Conservation (phyloP, 2,888 invertebrate species). For the Mythimna loreyi region DNA sequence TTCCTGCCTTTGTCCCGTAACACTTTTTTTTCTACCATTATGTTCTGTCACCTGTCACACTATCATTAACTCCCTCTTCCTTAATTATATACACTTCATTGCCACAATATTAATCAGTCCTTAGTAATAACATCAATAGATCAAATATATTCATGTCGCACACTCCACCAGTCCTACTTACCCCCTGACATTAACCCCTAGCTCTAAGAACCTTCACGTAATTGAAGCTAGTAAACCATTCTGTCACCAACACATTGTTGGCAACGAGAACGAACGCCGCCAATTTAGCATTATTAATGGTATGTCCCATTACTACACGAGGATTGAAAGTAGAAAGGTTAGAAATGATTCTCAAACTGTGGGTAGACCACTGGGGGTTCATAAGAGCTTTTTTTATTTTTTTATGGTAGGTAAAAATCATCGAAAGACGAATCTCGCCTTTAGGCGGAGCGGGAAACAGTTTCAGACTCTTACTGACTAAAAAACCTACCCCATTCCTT, state of each 20-base stretch:
- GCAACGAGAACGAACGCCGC: constrained; percentile 41
- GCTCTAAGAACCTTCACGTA: constrained; percentile 19
- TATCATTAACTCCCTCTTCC: no score
- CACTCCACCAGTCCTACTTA: background rate
- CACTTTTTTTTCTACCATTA: no score
- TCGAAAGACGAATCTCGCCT: no score
- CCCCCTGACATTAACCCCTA: constrained; percentile 3
- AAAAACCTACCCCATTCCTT: no score
- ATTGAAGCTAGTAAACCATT: constrained; percentile 43
- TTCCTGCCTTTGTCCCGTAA: no score
- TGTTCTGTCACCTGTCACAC: no score
- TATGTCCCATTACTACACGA: constrained; percentile 10
- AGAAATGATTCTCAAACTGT: no score
- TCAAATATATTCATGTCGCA: background rate
- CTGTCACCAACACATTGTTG: constrained; percentile 46
- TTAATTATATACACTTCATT: background rate
- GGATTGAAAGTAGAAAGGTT: background rate
- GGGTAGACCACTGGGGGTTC: no score
- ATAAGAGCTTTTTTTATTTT: no score
- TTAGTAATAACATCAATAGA: background rate
- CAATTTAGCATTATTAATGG: constrained; percentile 41
- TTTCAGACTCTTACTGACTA: no score
- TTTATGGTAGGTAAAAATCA: no score
- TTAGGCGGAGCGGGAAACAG: no score
- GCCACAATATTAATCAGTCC: background rate